Percentiles rank a stretch among this genome's conserved stretches.
Conservation (phyloP, 1,140 invertebrate species). For the Drosophila guanche region DNA sequence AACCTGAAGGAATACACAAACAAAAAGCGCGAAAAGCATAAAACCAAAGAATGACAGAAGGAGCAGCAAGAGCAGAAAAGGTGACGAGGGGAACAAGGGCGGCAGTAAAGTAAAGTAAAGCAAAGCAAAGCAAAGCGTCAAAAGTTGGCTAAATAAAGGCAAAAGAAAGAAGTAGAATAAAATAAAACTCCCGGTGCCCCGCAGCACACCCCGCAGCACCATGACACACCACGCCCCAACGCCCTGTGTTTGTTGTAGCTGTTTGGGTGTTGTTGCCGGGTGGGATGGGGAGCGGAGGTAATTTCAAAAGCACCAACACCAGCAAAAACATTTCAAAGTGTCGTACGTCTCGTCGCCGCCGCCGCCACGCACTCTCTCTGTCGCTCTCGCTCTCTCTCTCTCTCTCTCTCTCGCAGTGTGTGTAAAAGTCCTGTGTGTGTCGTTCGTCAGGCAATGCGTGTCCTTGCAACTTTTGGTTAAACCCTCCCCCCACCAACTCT, state of each 20-base stretch:
- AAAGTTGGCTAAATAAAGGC: slow-evolving; percentile 63
- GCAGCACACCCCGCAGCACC: slow-evolving; percentile 1
- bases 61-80: slow-evolving; percentile 4
- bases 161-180: slow-evolving; percentile 22
- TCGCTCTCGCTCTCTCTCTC: slow-evolving; percentile 9
- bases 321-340: slow-evolving; percentile 63
- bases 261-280: not conserved
- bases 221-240: slow-evolving; percentile 33
- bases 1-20: slow-evolving; percentile 23
- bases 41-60: slow-evolving; percentile 31
- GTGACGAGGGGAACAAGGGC: not conserved
- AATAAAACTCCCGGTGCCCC: slow-evolving; percentile 18
- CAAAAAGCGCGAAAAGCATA: slow-evolving; percentile 26
- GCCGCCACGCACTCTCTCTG: slow-evolving; percentile 3
- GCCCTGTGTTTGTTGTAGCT: slow-evolving; percentile 28
- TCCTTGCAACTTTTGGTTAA: slow-evolving; percentile 67
- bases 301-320: slow-evolving; percentile 47
- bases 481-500: slow-evolving; percentile 13
- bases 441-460: slow-evolving; percentile 58
- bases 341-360: slow-evolving; percentile 35
- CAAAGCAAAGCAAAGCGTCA: slow-evolving; percentile 60
- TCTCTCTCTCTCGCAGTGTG: slow-evolving; percentile 15
- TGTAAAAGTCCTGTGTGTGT: slow-evolving; percentile 20
- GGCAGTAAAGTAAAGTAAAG: slow-evolving; percentile 31
- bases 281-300: slow-evolving; percentile 3